Evolutionary conservation across 2,888 invertebrate species (phyloP).

Genomic region (Melinaea marsaeus): DNA sequence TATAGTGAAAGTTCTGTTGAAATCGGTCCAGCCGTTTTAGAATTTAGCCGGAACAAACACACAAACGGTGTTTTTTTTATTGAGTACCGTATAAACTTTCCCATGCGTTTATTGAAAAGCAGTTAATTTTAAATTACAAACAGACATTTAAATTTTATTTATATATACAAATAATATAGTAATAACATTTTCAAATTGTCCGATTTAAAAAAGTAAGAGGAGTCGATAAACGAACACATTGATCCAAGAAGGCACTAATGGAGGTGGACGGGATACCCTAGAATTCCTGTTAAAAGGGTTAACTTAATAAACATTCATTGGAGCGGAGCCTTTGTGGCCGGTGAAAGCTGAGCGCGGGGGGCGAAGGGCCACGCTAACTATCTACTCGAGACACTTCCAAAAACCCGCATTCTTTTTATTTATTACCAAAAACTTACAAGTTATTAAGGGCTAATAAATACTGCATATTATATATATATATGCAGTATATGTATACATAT

Average conservation of each 20-base stretch:
- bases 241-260: constrained; percentile 49
- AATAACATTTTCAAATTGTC: neutral
- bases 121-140: no score
- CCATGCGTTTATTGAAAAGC: no score
- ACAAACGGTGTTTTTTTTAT: no score
- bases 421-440: constrained; percentile 21
- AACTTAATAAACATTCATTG: constrained; percentile 70
- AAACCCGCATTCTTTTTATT: constrained; percentile 19
- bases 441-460: constrained; percentile 7
- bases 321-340: constrained; percentile 64
- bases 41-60: no score
- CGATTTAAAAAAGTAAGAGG: neutral
- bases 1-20: no score
- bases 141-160: no score
- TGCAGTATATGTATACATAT: no score
- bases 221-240: constrained; percentile 11
- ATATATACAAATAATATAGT: no score
- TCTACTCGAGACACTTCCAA: constrained; percentile 34
- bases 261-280: constrained; percentile 56
- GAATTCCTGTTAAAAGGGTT: constrained; percentile 70
- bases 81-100: no score
- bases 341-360: constrained; percentile 62
- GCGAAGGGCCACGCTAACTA: constrained; percentile 43
- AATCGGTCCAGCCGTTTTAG: no score
- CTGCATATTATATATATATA: neutral